Evolutionary conservation across 2,113 vertebrate genomes (phyloP).

Genomic region (Hippoglossus stenolepis): DNA sequence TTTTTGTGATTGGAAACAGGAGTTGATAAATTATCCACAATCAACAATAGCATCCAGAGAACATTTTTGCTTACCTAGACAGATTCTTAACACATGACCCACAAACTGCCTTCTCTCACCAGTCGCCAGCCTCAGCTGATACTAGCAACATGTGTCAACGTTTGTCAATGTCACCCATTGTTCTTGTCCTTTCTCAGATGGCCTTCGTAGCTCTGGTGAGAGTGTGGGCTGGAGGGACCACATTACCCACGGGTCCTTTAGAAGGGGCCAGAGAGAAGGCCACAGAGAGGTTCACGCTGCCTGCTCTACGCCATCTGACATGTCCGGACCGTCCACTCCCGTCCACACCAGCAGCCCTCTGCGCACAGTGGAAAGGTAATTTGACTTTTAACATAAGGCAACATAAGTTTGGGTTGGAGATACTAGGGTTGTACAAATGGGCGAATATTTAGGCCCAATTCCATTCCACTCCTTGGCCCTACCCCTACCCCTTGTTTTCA

Average conservation of each 20-base stretch:
- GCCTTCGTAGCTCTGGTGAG: conserved; percentile 72
- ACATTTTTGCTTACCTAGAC: conserved; percentile 3
- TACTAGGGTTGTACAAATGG: too few species aligned
- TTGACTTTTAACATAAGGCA: too few species aligned
- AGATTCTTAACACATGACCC: conserved; percentile 10
- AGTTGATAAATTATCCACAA: conserved; percentile 8
- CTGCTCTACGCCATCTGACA: conserved; percentile 81
- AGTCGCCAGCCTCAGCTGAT: neutral
- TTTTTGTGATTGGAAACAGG: neutral
- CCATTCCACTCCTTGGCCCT: too few species aligned
- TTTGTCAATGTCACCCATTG: neutral
- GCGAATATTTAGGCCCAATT: too few species aligned
- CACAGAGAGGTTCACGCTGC: conserved; percentile 69
- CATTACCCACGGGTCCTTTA: conserved; percentile 82
- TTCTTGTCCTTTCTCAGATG: conserved; percentile 62
- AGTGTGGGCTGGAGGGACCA: conserved; percentile 86
- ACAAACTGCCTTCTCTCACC: neutral
- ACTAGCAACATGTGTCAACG: neutral
- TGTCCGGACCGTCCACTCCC: conserved; percentile 84
- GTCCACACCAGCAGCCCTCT: conserved; percentile 90
- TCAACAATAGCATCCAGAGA: conserved; percentile 31
- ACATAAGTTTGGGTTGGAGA: too few species aligned
- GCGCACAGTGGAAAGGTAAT: conserved; percentile 85
- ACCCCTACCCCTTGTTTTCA: too few species aligned
- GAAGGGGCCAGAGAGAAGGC: conserved; percentile 66